Evolutionary conservation across 2,797 vertebrate species (phyloP), one percentile per base, ranked within the genome.

Genomic region (Okamejei kenojei): DNA sequence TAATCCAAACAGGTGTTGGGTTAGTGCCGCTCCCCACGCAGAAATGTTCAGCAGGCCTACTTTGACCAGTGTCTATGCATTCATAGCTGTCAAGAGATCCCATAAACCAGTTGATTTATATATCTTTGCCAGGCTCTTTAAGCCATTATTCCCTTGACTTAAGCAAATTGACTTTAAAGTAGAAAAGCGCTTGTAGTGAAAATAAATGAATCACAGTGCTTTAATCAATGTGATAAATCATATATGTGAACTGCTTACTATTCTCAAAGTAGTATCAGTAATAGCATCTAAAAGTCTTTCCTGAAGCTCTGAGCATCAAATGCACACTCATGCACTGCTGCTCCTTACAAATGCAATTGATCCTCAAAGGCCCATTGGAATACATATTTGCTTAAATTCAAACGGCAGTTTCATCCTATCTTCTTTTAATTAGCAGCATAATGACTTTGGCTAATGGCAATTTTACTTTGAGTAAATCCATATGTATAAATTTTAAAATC

Each of bases 181-280:
- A 91, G 35, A 74, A 90, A 73, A 29, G 35, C 38, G n/a, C 65
- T 90, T 73, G n/a, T 38, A 21, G 65, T 73, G 21, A 91, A 91
- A 74, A 15, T 91, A 38, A 73, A 91, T 91, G 88, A 73, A 73
- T 71, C 68, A 71, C 21, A 73, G 4, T 81, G 61, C 84, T 91
- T 91, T 91, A 65, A 91, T 15, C 88, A 91, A 45, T 23, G 45
- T 91, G 68, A 19, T 45, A 73, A 91, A 91, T 91, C 68, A 73
- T 23, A 45, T 54, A 32, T 90, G 17, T 73, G 88, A 91, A 74
- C 54, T 73, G 73, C 38, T 91, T 73, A 91, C 9, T 74, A 9
- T 35, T 45, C 88, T 2, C 65, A 91, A 54, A 92, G 76, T 73
- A 76, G 23, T 29, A 26, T 35, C 68, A 45, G 4, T 38, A 21